These are phyloP conservation scores for Periophthalmodon schlosseri DNA, from an alignment of 2,113 vertebrate species.

Conservation along the genomic window DNA sequence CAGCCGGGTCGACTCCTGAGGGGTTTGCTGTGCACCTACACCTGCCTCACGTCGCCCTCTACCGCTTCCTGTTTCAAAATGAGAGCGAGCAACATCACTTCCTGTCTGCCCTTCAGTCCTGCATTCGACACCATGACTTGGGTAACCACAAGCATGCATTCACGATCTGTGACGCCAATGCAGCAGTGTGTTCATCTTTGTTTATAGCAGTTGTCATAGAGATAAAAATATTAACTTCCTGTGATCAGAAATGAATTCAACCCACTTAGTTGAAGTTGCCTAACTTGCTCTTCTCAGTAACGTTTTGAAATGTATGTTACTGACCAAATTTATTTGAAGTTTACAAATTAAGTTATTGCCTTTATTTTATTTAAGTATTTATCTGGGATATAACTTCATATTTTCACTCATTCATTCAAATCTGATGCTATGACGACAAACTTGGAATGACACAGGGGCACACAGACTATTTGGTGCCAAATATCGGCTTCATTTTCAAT, in stretches of 20 bases:
- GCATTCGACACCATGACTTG: conserved; percentile 82
- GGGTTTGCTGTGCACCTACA: conserved; percentile 84
- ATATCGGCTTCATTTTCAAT: no score
- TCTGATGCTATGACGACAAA: no score
- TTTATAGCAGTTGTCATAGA: neutral
- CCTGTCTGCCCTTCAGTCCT: conserved; percentile 79
- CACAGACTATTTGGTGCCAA: no score
- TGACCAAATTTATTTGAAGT: no score
- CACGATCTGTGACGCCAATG: neutral
- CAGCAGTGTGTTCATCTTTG: neutral
- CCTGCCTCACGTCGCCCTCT: conserved; percentile 81
- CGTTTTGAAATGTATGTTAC: no score
- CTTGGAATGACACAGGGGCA: no score
- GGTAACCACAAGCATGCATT: conserved; percentile 68
- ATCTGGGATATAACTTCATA: no score
- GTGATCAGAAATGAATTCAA: neutral
- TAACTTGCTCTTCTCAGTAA: neutral
- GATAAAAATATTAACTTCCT: neutral
- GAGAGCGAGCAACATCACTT: conserved; percentile 74
- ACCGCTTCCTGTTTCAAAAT: conserved; percentile 83
- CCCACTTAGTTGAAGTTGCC: no score
- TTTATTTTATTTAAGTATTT: no score
- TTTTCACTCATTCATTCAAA: no score
- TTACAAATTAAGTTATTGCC: no score
- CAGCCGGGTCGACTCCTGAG: conserved; percentile 73